Evolutionary conservation across 1,140 invertebrate species (phyloP), one percentile per base, ranked within the genome.

Genomic region (Ceratosolen solmsi): DNA sequence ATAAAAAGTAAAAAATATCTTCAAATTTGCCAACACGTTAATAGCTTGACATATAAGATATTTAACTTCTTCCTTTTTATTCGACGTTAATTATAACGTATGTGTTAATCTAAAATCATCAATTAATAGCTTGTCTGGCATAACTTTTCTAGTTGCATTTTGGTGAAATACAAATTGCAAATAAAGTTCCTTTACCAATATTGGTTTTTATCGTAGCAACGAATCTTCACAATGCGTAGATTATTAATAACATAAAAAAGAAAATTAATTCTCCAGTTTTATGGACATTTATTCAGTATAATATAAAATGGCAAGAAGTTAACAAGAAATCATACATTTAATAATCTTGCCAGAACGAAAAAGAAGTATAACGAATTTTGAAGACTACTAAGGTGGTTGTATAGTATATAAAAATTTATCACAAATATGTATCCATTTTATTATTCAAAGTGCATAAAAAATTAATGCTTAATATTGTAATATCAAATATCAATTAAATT

Each of bases 121-220:
- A 70, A 60, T 54, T 17, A 27, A 76, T 76, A 70, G n/a, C 5
- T 82, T 76, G 30, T 51, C 17, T 20, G 30, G 20, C 46, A 15
- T 58, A 46, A 68, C 2, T 49, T 72, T 68, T 78, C 54, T 60
- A 51, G n/a, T 0, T 20, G 56, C 41, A 60, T 27, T 82, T 78
- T 82, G 27, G 0, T 78, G 72, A 73, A 33, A 76, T 30, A 73
- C 75, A 78, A 72, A 82, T 73, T 78, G 65, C 65, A 82, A 78
- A 77, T 51, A 73, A 73, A 78, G 80, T 82, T 82, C 80, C 80
- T 82, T 82, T 82, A 70, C 68, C 75, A 82, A 77, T 65, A 41
- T 70, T 77, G 74, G 33, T 70, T 72, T 82, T 78, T 54, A 51
- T 78, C 56, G 58, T 63, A 82, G 68, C 68, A 82, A 78, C 75